Evolutionary conservation across 2,113 vertebrate species (phyloP), one percentile per base, ranked within the genome.

Genomic region (Motacilla alba): DNA sequence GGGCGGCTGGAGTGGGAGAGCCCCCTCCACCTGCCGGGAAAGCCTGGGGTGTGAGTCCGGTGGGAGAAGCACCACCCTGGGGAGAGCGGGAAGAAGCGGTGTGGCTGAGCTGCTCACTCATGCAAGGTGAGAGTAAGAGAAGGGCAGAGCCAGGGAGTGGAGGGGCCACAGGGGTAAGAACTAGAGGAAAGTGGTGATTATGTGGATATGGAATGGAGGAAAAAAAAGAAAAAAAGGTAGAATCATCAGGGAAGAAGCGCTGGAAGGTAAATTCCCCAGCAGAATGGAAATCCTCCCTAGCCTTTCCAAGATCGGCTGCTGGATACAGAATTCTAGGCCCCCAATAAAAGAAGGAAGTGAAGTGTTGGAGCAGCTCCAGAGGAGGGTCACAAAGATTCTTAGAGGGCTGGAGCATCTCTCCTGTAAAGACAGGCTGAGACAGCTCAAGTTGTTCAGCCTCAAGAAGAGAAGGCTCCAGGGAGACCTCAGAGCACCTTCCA

Each of bases 81-180:
- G 35, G 20, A 14, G 23, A 15, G 4, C 23, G 7, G 23, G 35
- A 20, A 7, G 11, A 0, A 5, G 20, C 12, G 1, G 4, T 0
- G 41, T 0, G 1, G 21, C 41, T 1, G 3, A 23, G 46, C 31
- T 1, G 10, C 22, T 15, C 1, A 0, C 22, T 21, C 7, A 1
- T 0, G 6, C 47, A 4, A 8, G 5, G 62, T 13, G 0, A 1
- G 21, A 43, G 44, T 4, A 2, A 44, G 4, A 1, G 3, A 8
- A 19, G 15, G n/a, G 31, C 70, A 37, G 30, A 2, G 15, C 14
- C 9, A 0, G 4, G 3, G 20, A 15, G 33, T 9, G 4, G 35
- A 4, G 16, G 18, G 11, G 9, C 44, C 3, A 21, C 33, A 4
- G 31, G 30, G 39, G 4, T 7, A 2, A 10, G 28, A 49, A 11